Percentiles rank a stretch among this genome's conserved stretches.
Conservation (phyloP, 35 echinoderm and acorn worm genomes). For the Nesometra sesokonis region DNA sequence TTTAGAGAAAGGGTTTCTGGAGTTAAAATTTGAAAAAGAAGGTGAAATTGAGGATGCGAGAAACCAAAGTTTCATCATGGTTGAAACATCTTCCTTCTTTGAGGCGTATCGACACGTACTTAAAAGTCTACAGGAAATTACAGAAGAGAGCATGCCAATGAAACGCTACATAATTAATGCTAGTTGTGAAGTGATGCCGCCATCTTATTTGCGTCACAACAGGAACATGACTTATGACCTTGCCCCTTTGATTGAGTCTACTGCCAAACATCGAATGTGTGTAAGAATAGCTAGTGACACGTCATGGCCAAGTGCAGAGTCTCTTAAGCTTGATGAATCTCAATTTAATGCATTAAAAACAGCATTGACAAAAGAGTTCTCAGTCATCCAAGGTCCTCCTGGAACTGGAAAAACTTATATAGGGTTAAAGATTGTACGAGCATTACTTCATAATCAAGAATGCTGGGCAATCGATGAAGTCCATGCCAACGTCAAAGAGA, state of each 20-base stretch:
- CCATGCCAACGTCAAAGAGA: not conserved
- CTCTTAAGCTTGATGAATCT: constrained; percentile 16
- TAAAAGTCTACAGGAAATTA: constrained; percentile 50
- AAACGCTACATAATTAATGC: constrained; percentile 62
- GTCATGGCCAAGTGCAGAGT: constrained; percentile 5
- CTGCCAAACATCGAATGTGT: not conserved
- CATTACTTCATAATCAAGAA: constrained; percentile 43
- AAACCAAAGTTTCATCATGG: constrained; percentile 47
- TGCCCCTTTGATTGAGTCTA: constrained; percentile 4
- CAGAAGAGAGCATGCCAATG: constrained; percentile 41
- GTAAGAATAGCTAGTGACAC: not conserved
- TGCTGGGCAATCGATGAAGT: constrained; percentile 21
- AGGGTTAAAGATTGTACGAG: constrained; percentile 45
- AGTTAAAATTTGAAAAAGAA: constrained; percentile 31
- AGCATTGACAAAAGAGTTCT: constrained; percentile 42
- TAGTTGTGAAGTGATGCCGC: constrained; percentile 9
- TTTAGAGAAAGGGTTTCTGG: constrained; percentile 22
- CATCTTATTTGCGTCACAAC: constrained; percentile 44
- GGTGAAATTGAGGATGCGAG: not conserved
- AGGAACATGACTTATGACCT: constrained; percentile 44
- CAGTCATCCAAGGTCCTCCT: constrained; percentile 53
- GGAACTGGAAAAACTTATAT: constrained; percentile 65
- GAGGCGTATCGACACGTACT: constrained; percentile 91
- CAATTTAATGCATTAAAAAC: constrained; percentile 28
- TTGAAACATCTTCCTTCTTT: constrained; percentile 90